Base-by-base conservation (phyloP, 1,140 invertebrate genomes). In the Maniola jurtina region DNA sequence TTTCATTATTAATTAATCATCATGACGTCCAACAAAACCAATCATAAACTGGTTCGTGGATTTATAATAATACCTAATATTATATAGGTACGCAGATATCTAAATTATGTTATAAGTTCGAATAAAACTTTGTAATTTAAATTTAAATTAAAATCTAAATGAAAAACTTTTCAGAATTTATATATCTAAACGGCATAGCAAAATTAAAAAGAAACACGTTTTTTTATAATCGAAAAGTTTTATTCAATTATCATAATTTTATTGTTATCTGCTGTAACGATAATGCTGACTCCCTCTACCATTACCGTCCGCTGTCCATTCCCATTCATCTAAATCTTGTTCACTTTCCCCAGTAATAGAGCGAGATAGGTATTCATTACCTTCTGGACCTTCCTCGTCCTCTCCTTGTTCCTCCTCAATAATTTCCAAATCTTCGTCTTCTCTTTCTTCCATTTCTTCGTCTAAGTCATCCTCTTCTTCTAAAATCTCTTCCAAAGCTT, bases 401-500 rank as follows among this genome's bases (percentile, higher is more conserved):
- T 76, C 82, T 0, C 68, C 79, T 60, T 78, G 72, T 65, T 90
- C 80, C 56, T 85, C 80, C 70, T 82, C 85, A 11, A 83, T 85
- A 2, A 76, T 76, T 52, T 82, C 73, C 74, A 76, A 65, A 52
- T 76, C 74, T 14, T 90, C 80, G 13, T 85, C 80, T 61, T 91
- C 86, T 45, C 81, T 75, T 62, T 87, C 84, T 15, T 62, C 25
- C 6, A 58, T 52, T 72, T 90, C 88, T 9, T 83, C 83, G 64
- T 86, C 82, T 14, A 78, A 40, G 25, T 85, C 84, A 68, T 91
- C 90, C 71, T 91, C 89, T 78, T 91, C 90, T 65, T 91, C 89
- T 61, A 91, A 75, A 67, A 90, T 90, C 71, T 90, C 89, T 62
- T 89, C 87, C 52, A 90, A 72, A 6, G 73, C 76, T 38, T 90